A percentile compares a stretch with the other conserved stretches of the same genome.
phyloP scores from a whole-genome alignment of 2,888 invertebrate species.

The Hirtodrosophila confusa region DNA sequence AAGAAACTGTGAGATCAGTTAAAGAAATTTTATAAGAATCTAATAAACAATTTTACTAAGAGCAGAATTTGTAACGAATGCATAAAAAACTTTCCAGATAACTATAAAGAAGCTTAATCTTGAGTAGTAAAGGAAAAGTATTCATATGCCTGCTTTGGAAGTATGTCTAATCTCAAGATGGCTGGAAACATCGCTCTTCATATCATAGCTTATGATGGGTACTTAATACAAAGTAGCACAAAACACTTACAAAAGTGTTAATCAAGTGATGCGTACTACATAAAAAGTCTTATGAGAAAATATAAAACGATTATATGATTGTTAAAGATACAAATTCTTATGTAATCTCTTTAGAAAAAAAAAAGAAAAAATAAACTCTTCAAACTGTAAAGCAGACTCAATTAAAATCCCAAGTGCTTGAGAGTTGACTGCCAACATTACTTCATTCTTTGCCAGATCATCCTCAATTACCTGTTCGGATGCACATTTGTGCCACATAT shows the following conservation, averaged over 20 bases:
- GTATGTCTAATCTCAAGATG: background rate
- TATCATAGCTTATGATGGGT: background rate
- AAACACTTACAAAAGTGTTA: conserved; percentile 5
- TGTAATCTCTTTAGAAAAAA: too few species aligned
- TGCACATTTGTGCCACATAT: conserved; percentile 45
- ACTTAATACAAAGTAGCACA: conserved; percentile 1
- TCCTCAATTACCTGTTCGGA: conserved; percentile 19
- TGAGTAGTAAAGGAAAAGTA: too few species aligned
- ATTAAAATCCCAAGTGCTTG: background rate
- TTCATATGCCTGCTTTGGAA: too few species aligned
- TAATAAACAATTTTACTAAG: too few species aligned
- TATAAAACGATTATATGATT: conserved; percentile 11
- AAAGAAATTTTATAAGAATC: background rate
- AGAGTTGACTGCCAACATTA: background rate
- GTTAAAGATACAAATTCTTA: background rate
- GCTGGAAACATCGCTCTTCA: background rate
- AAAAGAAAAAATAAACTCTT: conserved; percentile 2
- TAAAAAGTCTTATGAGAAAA: conserved; percentile 12
- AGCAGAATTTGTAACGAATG: too few species aligned
- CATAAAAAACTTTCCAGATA: too few species aligned
- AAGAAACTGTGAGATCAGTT: background rate
- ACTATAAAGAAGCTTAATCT: too few species aligned
- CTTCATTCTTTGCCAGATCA: conserved; percentile 5
- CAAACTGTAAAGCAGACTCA: background rate
- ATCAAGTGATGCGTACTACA: too few species aligned